Evolutionary conservation across 2,888 invertebrate species (phyloP).

Genomic region (Pocota personata): DNA sequence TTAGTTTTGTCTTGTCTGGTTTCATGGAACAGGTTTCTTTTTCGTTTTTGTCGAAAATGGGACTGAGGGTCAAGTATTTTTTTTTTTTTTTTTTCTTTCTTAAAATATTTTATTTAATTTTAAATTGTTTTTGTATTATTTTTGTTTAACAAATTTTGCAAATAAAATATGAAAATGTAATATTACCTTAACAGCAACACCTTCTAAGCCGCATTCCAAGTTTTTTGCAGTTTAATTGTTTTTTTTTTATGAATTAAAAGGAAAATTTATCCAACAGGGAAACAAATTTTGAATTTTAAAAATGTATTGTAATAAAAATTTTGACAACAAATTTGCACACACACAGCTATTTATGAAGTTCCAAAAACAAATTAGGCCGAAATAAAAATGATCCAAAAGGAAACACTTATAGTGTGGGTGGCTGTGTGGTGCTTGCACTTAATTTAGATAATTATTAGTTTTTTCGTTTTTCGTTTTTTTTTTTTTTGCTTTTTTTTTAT

Average conservation of each 20-base stretch:
- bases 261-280: conserved; percentile 1
- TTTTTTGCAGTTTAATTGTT: not conserved
- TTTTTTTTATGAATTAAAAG: not conserved
- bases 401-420: not conserved
- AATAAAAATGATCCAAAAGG: conserved; percentile 37
- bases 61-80: conserved; percentile 27
- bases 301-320: conserved; percentile 8
- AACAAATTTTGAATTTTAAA: conserved; percentile 43
- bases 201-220: conserved; percentile 47
- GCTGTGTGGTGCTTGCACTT: conserved; percentile 70
- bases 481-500: conserved; percentile 8
- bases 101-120: no score
- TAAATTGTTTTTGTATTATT: not conserved
- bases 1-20: conserved; percentile 51
- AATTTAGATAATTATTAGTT: conserved; percentile 46
- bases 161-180: not conserved
- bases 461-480: conserved; percentile 28
- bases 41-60: not conserved
- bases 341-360: conserved; percentile 53
- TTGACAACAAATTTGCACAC: conserved; percentile 55
- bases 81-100: not conserved
- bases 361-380: conserved; percentile 56
- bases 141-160: not conserved
- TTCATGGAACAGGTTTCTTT: not conserved
- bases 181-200: conserved; percentile 34